These are phyloP conservation scores for Diaprepes abbreviatus DNA, from an alignment of 2,888 invertebrate genomes.

Conservation along the genomic window DNA sequence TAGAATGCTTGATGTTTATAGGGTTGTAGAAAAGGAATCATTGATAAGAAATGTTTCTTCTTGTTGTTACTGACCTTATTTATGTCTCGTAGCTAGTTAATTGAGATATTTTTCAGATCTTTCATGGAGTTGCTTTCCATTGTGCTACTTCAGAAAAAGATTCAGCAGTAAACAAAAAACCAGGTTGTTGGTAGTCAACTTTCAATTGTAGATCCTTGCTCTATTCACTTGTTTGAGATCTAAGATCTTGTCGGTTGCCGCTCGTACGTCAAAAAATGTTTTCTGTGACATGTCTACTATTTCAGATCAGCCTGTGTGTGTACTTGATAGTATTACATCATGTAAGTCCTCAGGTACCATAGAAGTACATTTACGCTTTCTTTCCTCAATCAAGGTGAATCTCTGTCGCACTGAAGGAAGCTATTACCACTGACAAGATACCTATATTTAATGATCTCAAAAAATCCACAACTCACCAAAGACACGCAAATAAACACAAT, in stretches of 20 bases:
- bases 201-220: neutral
- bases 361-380: conserved; percentile 18
- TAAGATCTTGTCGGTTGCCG: neutral
- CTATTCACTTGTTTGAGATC: neutral
- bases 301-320: conserved; percentile 17
- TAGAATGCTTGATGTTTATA: conserved; percentile 7
- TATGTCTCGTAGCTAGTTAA: conserved; percentile 20
- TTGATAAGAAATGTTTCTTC: conserved; percentile 24
- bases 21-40: conserved; percentile 21
- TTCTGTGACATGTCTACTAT: conserved; percentile 5
- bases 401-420: conserved; percentile 14
- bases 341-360: conserved; percentile 20
- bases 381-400: conserved; percentile 22
- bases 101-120: too few species aligned
- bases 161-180: conserved; percentile 1
- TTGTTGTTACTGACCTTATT: conserved; percentile 28
- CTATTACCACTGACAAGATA: conserved; percentile 47
- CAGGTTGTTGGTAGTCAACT: neutral
- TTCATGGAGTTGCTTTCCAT: neutral
- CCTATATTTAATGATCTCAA: conserved; percentile 45
- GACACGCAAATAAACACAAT: conserved; percentile 39
- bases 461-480: conserved; percentile 38
- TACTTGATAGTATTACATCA: conserved; percentile 22
- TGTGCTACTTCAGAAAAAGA: too few species aligned
- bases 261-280: conserved; percentile 12